These are phyloP conservation scores for Planococcus citri DNA, from an alignment of 1,140 invertebrate genomes.

Conservation along the genomic window DNA sequence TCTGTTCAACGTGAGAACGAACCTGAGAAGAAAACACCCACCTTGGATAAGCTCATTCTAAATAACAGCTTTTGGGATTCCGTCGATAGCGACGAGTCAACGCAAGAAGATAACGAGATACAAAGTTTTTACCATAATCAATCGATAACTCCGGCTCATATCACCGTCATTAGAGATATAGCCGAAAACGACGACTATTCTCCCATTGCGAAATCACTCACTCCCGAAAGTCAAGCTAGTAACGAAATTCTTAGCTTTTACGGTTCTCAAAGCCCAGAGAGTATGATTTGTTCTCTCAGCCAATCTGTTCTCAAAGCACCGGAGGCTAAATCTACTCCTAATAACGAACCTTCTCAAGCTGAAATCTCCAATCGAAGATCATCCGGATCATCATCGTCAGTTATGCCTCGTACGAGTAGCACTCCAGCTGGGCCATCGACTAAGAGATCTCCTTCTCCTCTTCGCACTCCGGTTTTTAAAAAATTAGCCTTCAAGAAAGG, in stretches of 20 bases:
- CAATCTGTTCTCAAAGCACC: background rate
- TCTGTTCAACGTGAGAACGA: background rate
- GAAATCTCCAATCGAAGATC: background rate
- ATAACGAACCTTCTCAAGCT: background rate
- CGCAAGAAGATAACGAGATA: background rate
- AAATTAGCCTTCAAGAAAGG: background rate
- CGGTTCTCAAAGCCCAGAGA: background rate
- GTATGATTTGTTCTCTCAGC: background rate
- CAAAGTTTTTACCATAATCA: background rate
- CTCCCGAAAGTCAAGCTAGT: background rate
- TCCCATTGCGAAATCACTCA: background rate
- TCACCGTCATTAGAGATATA: background rate
- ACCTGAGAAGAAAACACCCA: background rate
- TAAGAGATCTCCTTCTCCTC: background rate
- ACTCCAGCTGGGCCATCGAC: background rate
- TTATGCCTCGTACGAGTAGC: background rate
- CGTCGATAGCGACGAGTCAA: background rate
- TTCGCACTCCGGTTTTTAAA: background rate
- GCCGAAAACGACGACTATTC: background rate
- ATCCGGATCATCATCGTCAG: background rate
- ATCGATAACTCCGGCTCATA: background rate
- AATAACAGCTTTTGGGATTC: background rate
- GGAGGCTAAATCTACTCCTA: background rate
- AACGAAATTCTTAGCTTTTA: background rate
- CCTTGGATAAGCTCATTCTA: background rate